Base-by-base conservation (phyloP, 2,888 invertebrate species). In the Ophion ellenae region DNA sequence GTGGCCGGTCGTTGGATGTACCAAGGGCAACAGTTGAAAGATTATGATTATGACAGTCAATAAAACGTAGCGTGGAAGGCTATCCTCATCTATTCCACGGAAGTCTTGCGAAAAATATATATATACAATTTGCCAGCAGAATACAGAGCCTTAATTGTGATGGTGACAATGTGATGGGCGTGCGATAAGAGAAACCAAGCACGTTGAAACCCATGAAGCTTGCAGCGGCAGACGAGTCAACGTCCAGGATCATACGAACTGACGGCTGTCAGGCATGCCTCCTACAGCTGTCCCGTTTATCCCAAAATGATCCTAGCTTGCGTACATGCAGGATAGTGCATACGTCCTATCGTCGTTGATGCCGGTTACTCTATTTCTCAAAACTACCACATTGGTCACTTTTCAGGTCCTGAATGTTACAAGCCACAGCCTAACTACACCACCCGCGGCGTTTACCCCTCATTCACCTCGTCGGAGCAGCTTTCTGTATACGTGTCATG, bases 271-370 rank as follows among this genome's bases (percentile, higher is more conserved):
- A 81, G 78, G 85, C 84, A 63, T 79, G 85, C 83, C 66, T 85
- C 81, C 80, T 76, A 86, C 85, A 87, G 81, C 85, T 88, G 86
- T 87, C 87, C 81, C 78, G 89, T 89, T 90, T 90, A 90, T 90
- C 90, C 88, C 86, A 89, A 88, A 92, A 92, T 92, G 91, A 90
- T 91, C 90, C 90, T 88, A 84, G 85, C 88, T 86, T 86, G 89
- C 88, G 89, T 90, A 90, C 88, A 88, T 89, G 89, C 90, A 89
- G 89, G 84, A 89, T 89, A 85, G 86, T 90, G 84, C 40, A 70
- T 61, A 40, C 59, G 66, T 66, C 61, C 63, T 77, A 67, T 14
- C 32, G 67, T 59, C 75, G 57, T 40, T 32, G 79, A 14, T 71
- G 74, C 63, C 36, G 24, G 64, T 73, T 63, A 64, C 80, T 61